phyloP scores from a whole-genome alignment of 2,888 invertebrate genomes.

The Reticulitermes lucifugus region DNA sequence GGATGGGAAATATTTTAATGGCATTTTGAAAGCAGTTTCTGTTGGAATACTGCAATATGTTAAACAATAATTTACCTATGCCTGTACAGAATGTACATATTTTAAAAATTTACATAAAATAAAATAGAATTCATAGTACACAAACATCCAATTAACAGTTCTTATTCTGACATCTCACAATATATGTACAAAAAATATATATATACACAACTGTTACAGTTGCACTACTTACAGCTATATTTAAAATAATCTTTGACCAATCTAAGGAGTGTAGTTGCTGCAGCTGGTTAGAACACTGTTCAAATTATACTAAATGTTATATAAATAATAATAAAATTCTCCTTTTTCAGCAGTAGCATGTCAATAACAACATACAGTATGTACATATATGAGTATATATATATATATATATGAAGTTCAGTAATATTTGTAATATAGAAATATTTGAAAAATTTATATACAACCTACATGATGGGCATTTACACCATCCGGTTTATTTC shows the following conservation, averaged over 20 bases:
- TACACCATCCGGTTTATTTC: too few relatives aligned
- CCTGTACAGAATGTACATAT: background rate
- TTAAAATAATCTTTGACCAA: constrained; percentile 29
- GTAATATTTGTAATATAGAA: background rate
- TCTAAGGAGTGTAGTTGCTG: background rate
- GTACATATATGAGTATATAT: background rate
- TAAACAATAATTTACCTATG: background rate
- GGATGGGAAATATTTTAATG: constrained; percentile 6
- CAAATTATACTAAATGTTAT: background rate
- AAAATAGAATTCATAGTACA: constrained; percentile 29
- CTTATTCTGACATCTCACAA: constrained; percentile 21
- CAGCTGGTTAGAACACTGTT: background rate
- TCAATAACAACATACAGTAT: background rate
- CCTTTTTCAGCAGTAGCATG: background rate
- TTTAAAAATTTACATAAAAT: constrained; percentile 35
- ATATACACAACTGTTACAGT: constrained; percentile 19
- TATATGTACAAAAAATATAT: constrained; percentile 33
- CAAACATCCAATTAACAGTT: constrained; percentile 16
- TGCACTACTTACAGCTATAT: constrained; percentile 6
- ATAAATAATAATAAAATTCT: background rate
- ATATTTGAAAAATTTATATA: too few relatives aligned
- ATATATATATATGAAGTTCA: background rate
- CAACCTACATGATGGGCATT: too few relatives aligned
- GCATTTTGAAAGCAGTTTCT: background rate
- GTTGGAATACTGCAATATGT: background rate